These are phyloP conservation scores for Alouatta palliata DNA, from an alignment of 2,113 vertebrate species.

Conservation along the genomic window DNA sequence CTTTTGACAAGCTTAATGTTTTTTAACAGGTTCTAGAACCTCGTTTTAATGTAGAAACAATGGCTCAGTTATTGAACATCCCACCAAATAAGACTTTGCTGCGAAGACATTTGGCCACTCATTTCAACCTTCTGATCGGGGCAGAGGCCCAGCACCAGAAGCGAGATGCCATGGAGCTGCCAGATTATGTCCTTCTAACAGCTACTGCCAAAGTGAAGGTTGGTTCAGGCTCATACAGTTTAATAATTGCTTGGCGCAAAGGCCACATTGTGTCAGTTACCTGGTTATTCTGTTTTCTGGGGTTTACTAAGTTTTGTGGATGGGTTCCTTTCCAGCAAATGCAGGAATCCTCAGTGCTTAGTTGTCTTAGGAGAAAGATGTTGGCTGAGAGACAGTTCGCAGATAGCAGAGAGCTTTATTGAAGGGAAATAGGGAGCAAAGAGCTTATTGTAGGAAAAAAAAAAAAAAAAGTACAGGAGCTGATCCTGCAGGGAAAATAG, in stretches of 20 bases:
- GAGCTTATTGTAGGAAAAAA: too few species aligned
- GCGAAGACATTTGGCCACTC: conserved; percentile 95
- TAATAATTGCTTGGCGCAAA: background rate
- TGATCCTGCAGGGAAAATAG: too few species aligned
- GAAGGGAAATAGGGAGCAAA: too few species aligned
- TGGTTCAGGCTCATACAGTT: background rate
- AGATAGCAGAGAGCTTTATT: too few species aligned
- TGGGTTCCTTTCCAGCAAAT: background rate
- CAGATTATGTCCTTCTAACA: conserved; percentile 94
- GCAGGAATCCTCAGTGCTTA: too few species aligned
- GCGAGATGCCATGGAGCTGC: conserved; percentile 93
- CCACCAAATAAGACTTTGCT: conserved; percentile 97
- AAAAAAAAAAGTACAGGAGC: too few species aligned
- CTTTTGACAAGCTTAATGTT: background rate
- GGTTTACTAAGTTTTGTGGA: background rate
- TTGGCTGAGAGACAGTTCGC: too few species aligned
- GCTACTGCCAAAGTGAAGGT: conserved; percentile 98
- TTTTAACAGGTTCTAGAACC: conserved; percentile 93
- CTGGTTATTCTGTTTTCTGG: background rate
- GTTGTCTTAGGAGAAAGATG: too few species aligned
- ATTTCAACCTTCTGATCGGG: conserved; percentile 95
- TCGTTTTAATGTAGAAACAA: conserved; percentile 97
- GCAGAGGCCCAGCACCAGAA: conserved; percentile 95
- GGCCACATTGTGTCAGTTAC: background rate
- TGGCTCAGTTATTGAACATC: conserved; percentile 97